phyloP scores from a whole-genome alignment of 1,140 invertebrate species.

The Phthorimaea operculella region DNA sequence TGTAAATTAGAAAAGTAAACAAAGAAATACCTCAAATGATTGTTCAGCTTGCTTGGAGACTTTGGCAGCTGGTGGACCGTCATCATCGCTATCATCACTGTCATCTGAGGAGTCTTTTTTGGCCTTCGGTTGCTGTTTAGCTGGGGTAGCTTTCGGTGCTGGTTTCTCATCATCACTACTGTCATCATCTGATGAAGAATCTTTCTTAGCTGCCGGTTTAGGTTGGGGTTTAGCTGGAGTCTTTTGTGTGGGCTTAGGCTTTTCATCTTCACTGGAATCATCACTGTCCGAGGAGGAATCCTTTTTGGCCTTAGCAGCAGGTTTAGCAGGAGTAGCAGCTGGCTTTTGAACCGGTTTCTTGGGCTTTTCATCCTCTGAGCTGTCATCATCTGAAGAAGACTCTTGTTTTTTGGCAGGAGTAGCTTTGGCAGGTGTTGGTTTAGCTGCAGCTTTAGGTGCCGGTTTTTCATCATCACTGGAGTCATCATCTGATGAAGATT shows the following conservation, averaged over 20 bases:
- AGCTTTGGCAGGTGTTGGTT: conserved; percentile 8
- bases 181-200: conserved; percentile 11
- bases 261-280: conserved; percentile 31
- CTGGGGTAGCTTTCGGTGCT: conserved; percentile 8
- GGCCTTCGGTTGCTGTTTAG: conserved; percentile 3
- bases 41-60: conserved; percentile 30
- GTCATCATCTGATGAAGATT: conserved; percentile 14
- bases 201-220: conserved; percentile 12
- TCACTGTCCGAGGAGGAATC: conserved; percentile 26
- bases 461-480: conserved; percentile 20
- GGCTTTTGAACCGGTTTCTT: conserved; percentile 16
- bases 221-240: conserved; percentile 11
- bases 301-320: conserved; percentile 13
- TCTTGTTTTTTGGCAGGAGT: conserved; percentile 9
- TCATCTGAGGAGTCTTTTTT: conserved; percentile 9
- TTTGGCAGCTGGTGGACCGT: conserved; percentile 33
- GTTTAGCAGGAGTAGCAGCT: conserved; percentile 12
- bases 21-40: not conserved
- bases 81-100: conserved; percentile 13
- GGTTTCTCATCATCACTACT: conserved; percentile 12
- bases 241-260: conserved; percentile 9
- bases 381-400: conserved; percentile 21
- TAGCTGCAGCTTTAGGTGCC: conserved; percentile 11
- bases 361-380: conserved; percentile 10
- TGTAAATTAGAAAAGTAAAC: too few relatives aligned